These are phyloP conservation scores for Magallana gigas DNA, from an alignment of 1,140 invertebrate species.

Conservation along the genomic window DNA sequence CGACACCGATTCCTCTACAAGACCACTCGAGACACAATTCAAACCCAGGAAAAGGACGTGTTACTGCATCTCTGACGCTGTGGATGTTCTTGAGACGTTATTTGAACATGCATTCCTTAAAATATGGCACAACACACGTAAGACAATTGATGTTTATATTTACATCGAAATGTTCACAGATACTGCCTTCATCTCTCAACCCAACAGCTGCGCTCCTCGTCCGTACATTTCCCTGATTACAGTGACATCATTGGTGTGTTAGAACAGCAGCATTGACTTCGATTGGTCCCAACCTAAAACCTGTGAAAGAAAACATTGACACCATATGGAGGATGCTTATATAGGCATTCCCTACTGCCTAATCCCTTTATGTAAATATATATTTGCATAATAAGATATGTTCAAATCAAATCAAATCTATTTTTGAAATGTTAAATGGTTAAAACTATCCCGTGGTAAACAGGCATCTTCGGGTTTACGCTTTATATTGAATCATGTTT, in stretches of 20 bases:
- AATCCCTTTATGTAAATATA: too few relatives aligned
- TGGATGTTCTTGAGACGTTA: neutral
- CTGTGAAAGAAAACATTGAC: too few relatives aligned
- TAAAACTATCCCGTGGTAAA: too few relatives aligned
- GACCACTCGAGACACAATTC: neutral
- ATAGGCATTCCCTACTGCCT: too few relatives aligned
- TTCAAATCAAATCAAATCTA: too few relatives aligned
- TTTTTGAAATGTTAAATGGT: too few relatives aligned
- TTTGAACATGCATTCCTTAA: neutral
- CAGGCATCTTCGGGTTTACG: too few relatives aligned
- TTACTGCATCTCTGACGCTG: constrained; percentile 2
- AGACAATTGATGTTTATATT: constrained; percentile 12
- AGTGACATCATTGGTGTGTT: neutral
- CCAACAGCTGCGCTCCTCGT: neutral
- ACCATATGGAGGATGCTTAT: too few relatives aligned
- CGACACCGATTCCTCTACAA: neutral
- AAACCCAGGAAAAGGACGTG: neutral
- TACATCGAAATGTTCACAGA: neutral
- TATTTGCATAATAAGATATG: too few relatives aligned
- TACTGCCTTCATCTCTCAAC: neutral
- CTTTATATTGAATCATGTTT: too few relatives aligned
- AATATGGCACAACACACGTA: neutral
- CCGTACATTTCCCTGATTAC: neutral
- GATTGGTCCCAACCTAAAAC: neutral
- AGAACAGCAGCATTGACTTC: neutral